Evolutionary conservation across 64 coral and sea anemone genomes (phyloP).

Genomic region (Stichodactyla helianthus): DNA sequence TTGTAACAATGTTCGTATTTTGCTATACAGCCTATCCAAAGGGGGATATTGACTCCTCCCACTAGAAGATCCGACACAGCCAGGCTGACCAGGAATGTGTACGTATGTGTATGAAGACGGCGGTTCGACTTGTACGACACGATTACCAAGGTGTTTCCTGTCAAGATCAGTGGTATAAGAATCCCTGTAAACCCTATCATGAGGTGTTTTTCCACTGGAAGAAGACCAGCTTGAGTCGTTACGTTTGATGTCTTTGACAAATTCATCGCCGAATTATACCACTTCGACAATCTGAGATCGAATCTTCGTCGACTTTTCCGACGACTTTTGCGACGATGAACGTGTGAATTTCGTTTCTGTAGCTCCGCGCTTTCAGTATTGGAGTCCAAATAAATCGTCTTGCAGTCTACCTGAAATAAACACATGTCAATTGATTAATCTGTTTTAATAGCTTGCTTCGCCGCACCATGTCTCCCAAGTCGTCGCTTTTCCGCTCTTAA

Average conservation of each 20-base stretch:
- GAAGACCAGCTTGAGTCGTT: background rate
- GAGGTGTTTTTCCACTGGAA: background rate
- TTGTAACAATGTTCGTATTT: slow-evolving; percentile 4
- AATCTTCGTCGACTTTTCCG: background rate
- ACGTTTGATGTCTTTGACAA: background rate
- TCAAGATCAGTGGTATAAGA: slow-evolving; percentile 24
- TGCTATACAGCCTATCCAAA: slow-evolving; percentile 20
- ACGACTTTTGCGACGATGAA: background rate
- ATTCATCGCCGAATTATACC: background rate
- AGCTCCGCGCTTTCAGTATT: background rate
- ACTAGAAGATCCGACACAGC: slow-evolving; percentile 47
- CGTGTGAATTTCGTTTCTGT: background rate
- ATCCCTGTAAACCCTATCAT: background rate
- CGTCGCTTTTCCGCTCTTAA: no score
- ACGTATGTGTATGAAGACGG: slow-evolving; percentile 36
- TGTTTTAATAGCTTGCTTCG: background rate
- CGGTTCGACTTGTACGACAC: slow-evolving; percentile 39
- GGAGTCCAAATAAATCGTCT: background rate
- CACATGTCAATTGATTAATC: background rate
- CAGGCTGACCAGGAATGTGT: slow-evolving; percentile 45
- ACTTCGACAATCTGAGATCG: background rate
- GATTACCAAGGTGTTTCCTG: slow-evolving; percentile 37
- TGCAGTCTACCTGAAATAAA: background rate
- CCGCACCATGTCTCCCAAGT: no score
- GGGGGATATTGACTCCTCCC: slow-evolving; percentile 27